Evolutionary conservation across 2,888 invertebrate genomes (phyloP).

Genomic region (Drosophila emarginata): DNA sequence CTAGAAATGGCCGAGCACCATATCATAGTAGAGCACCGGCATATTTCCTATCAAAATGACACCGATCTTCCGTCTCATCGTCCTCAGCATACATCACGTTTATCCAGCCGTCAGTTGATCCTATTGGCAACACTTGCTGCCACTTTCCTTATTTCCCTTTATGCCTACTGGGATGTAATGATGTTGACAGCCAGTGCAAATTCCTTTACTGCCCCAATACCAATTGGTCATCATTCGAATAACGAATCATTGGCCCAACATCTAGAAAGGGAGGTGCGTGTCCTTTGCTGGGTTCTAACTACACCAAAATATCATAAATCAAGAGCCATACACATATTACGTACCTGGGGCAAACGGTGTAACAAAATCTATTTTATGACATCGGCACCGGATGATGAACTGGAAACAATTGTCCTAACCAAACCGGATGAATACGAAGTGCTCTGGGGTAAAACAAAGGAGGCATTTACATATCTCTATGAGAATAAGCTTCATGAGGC

Average conservation of each 20-base stretch:
- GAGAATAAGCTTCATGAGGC: constrained; percentile 91
- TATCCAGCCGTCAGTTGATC: constrained; percentile 25
- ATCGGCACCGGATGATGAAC: constrained; percentile 86
- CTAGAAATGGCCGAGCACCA: constrained; percentile 46
- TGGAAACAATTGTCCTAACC: constrained; percentile 91
- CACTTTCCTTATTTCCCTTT: constrained; percentile 29
- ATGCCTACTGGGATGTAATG: constrained; percentile 49
- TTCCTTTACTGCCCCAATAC: background rate
- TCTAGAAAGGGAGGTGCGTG: constrained; percentile 89
- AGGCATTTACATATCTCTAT: constrained; percentile 93
- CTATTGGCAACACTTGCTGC: constrained; percentile 26
- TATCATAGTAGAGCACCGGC: constrained; percentile 43
- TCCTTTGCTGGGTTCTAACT: constrained; percentile 98
- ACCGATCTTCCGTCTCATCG: background rate
- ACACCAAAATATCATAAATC: constrained; percentile 93
- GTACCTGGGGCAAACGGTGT: constrained; percentile 97
- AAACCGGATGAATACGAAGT: constrained; percentile 91
- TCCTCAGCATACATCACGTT: constrained; percentile 1
- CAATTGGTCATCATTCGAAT: background rate
- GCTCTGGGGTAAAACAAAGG: constrained; percentile 98
- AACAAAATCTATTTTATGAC: constrained; percentile 95
- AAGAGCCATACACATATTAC: constrained; percentile 94
- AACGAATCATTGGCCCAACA: constrained; percentile 84
- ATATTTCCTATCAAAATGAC: constrained; percentile 21
- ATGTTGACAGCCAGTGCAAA: constrained; percentile 21